Evolutionary conservation across 2,888 invertebrate species (phyloP), one percentile per base, ranked within the genome.

Genomic region (Drosophila yooni): DNA sequence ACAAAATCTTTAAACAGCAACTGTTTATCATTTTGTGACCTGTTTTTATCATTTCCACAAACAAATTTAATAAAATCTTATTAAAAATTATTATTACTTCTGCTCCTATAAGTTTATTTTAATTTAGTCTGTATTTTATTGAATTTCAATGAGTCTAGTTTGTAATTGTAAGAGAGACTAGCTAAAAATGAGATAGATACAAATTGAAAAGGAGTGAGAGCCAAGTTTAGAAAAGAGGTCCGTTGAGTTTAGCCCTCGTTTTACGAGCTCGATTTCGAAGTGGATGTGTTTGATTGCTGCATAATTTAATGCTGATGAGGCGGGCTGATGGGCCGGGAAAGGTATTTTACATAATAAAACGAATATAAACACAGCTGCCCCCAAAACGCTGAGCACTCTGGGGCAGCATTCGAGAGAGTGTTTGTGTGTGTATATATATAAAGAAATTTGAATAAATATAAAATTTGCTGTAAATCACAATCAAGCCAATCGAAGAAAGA

Each of bases 321-420:
- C 52, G 54, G 63, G 69, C 70, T 83, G 76, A 87, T 83, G 79
- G 80, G 68, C 77, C 74, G 81, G 77, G 77, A 90, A 87, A 89
- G 86, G 88, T 79, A 77, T 85, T 89, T 89, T 87, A 89, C 90
- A 89, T 85, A 87, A 89, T 88, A 81, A 84, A 86, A 79, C 71
- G 81, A 81, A 86, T 70, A 88, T 83, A 83, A 83, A 88, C 67
- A 59, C 66, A 73, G 52, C 43, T 79, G 80, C 52, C 57, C 67
- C 74, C 38, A 75, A 79, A 75, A 58, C 21, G 56, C 2, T 31
- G 21, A 62, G 52, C 67, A 68, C 57, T 65, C 25, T 40, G 67
- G 59, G 51, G 54, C 58, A 48, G 43, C 53, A 52, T 21, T 29
- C 38, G 53, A 60, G 52, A 50, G 62, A 29, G 34, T 34, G 43